Evolutionary conservation across 2,888 invertebrate species (phyloP).

Genomic region (Andrena camellia): DNA sequence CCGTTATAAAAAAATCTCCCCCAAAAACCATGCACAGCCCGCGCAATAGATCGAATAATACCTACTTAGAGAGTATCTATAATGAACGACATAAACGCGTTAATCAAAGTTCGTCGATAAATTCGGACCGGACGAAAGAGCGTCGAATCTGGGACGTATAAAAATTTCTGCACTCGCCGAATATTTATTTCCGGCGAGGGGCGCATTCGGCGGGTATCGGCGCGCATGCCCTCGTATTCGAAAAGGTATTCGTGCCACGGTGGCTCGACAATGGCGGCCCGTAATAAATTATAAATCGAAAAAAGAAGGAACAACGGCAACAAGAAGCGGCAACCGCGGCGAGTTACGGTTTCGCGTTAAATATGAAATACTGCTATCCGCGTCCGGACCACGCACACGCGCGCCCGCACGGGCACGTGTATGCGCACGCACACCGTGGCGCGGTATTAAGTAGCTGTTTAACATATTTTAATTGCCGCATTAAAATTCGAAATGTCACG

Average conservation of each 20-base stretch:
- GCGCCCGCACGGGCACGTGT: not conserved
- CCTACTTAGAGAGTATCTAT: not conserved
- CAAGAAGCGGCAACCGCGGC: constrained; percentile 72
- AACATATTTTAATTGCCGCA: constrained; percentile 82
- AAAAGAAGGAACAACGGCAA: constrained; percentile 65
- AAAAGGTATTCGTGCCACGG: constrained; percentile 52
- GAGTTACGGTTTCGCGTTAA: constrained; percentile 82
- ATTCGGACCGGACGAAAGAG: not conserved
- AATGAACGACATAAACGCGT: not conserved
- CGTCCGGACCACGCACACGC: constrained; percentile 54
- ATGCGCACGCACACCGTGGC: not conserved
- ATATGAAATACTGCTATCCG: constrained; percentile 79
- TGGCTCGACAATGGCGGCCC: constrained; percentile 57
- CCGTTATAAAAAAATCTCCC: not conserved
- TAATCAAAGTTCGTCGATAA: not conserved
- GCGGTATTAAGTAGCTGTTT: constrained; percentile 80
- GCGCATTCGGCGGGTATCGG: constrained; percentile 15
- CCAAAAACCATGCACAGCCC: not conserved
- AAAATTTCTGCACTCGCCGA: constrained; percentile 4
- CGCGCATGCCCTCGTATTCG: constrained; percentile 8
- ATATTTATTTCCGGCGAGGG: constrained; percentile 40
- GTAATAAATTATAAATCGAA: constrained; percentile 73
- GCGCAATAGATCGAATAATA: not conserved
- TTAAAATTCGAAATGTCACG: constrained; percentile 76
- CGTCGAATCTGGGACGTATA: not conserved